Conservation (phyloP, 2,113 vertebrate species). For the Syrrhaptes paradoxus region DNA sequence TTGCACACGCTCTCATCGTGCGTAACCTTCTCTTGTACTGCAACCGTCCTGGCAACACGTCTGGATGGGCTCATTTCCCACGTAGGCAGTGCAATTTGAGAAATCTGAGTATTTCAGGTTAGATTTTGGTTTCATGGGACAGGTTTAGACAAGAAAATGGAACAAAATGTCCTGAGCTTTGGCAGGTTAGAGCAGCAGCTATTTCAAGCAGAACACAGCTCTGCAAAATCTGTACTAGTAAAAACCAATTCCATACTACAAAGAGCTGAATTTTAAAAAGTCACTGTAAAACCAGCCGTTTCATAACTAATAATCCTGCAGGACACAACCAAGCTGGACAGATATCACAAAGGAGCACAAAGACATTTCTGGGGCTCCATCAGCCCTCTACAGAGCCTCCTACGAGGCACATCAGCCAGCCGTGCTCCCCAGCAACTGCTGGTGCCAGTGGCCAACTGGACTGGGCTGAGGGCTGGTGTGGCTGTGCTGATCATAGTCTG, state of each 20-base stretch:
- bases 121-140: neutral
- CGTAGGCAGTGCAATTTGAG: neutral
- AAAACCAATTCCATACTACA: neutral
- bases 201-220: neutral
- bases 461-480: neutral
- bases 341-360: neutral
- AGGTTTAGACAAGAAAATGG: neutral
- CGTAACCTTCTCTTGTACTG: neutral
- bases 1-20: fast-evolving
- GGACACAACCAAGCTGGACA: neutral
- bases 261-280: neutral
- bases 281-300: neutral
- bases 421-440: neutral
- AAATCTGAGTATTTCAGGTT: neutral
- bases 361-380: neutral
- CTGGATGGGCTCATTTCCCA: neutral
- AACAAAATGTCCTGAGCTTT: neutral
- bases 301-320: neutral
- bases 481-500: neutral
- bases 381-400: neutral
- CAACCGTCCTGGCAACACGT: neutral
- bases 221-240: neutral
- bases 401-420: neutral
- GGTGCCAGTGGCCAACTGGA: neutral
- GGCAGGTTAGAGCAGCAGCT: neutral